Base-by-base conservation (phyloP, 2,888 invertebrate species). In the Papilio protenor region DNA sequence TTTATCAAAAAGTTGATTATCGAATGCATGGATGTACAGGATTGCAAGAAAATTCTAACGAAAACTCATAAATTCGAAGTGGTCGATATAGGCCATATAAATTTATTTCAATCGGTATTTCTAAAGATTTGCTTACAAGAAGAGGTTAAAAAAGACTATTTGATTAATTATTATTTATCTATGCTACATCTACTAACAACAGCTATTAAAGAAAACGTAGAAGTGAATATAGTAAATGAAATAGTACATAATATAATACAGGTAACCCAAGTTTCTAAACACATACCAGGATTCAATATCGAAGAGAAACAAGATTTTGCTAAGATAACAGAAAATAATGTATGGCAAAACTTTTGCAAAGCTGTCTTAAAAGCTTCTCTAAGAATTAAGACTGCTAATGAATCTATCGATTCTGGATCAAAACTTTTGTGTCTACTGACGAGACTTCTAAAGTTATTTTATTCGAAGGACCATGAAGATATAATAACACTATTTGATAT, bases 341-440 rank as follows among this genome's bases (percentile, higher is more conserved):
- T 91, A 16, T 96, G 96, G 95, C 94, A 96, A 79, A 95, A 94
- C 80, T 96, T 96, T 84, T 96, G 95, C 81, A 96, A 96, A 87
- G 94, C 95, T 45, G 95, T 96, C 6, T 90, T 97, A n/a, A 97
- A 97, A 86, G 94, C 95, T 82, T 96, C 96, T 0, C 90, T 97
- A 75, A 95, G 95, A 87, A 86, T 93, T 0, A 90, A 87, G 82
- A 89, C 90, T 0, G 90, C 87, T 1, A 88, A 89, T 45, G 87
- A 91, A 69, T 86, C 86, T n/a, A 89, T 84, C 61, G 85, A 87
- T 2, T 83, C 85, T 1, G 94, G 95, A 21, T 94, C 95, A 0
- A 89, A 95, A 80, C 84, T 96, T 52, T 85, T 97, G 21, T 94
- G 93, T 79, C 89, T 96, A 18, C 85, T 97, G 49, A 94, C 95